These are phyloP conservation scores for Beaufortia kweichowensis DNA, from an alignment of 2,113 vertebrate genomes.

Conservation along the genomic window DNA sequence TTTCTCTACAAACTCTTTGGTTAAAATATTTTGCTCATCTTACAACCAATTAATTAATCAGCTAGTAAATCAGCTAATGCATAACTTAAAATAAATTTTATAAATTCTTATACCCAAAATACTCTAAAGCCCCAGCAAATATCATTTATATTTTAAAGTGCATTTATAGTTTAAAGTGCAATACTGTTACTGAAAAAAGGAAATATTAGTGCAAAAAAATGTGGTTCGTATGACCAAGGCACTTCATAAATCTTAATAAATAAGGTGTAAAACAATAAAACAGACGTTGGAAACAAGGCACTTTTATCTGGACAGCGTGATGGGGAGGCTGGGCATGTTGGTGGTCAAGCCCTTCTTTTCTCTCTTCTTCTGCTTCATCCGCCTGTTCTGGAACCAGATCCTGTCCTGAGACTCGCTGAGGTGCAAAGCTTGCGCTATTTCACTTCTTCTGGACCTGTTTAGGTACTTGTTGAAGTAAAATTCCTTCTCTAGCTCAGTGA, in stretches of 20 bases:
- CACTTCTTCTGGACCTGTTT: slow-evolving; percentile 70
- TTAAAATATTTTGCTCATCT: neutral
- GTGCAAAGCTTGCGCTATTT: slow-evolving; percentile 72
- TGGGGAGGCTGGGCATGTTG: slow-evolving; percentile 41
- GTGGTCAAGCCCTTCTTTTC: slow-evolving; percentile 72
- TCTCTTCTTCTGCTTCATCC: slow-evolving; percentile 78
- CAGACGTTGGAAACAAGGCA: neutral
- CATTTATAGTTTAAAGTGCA: no score
- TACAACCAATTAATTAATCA: neutral
- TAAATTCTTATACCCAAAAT: neutral
- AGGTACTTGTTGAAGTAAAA: slow-evolving; percentile 80
- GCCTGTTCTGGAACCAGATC: slow-evolving; percentile 76
- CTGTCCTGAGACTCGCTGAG: slow-evolving; percentile 80
- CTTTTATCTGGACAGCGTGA: slow-evolving; percentile 9
- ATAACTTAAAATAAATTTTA: neutral
- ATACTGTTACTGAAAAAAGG: neutral
- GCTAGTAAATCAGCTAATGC: neutral
- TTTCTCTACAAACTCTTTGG: neutral
- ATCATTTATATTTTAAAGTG: no score
- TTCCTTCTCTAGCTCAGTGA: slow-evolving; percentile 79
- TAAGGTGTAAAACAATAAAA: neutral
- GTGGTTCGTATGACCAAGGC: neutral
- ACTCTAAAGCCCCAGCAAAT: neutral
- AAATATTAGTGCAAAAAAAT: slow-evolving; percentile 30
- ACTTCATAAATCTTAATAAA: neutral